These are phyloP conservation scores for Rhizoglyphus robini DNA, from an alignment of 1,140 invertebrate species.

Conservation along the genomic window DNA sequence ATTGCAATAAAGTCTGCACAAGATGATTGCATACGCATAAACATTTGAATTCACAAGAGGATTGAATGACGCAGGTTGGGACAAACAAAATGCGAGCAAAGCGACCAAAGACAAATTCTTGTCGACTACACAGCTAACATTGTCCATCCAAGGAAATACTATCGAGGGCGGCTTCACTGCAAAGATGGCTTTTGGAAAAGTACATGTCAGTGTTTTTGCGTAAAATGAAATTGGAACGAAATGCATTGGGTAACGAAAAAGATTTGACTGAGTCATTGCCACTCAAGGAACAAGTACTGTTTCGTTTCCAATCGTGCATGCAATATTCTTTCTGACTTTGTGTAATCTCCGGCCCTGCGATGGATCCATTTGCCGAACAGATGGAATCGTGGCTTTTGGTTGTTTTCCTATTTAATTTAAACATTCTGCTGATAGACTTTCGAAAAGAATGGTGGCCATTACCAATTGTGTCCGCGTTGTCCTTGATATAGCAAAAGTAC, in stretches of 20 bases:
- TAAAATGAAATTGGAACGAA: conserved; percentile 9
- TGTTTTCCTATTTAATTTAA: too few species aligned
- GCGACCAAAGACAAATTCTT: too few species aligned
- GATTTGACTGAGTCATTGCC: neutral
- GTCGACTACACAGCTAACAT: too few species aligned
- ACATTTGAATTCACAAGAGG: too few species aligned
- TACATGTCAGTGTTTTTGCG: neutral
- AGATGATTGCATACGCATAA: too few species aligned
- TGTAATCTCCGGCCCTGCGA: neutral
- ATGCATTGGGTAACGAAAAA: neutral
- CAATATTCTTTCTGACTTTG: neutral
- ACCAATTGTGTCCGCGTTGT: too few species aligned
- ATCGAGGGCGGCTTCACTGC: too few species aligned
- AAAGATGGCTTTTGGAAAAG: too few species aligned
- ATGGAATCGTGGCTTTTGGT: neutral
- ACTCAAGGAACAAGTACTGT: neutral
- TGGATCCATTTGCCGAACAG: neutral
- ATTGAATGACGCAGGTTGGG: too few species aligned
- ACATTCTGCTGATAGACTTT: too few species aligned
- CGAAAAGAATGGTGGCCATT: too few species aligned
- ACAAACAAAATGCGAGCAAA: neutral
- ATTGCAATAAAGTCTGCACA: neutral
- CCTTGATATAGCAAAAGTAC: neutral
- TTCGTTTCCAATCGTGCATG: neutral
- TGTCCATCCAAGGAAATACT: too few species aligned